A percentile compares a stretch with the other conserved stretches of the same genome.
Conservation (phyloP, 2,797 vertebrate genomes). For the Falco berigora region DNA sequence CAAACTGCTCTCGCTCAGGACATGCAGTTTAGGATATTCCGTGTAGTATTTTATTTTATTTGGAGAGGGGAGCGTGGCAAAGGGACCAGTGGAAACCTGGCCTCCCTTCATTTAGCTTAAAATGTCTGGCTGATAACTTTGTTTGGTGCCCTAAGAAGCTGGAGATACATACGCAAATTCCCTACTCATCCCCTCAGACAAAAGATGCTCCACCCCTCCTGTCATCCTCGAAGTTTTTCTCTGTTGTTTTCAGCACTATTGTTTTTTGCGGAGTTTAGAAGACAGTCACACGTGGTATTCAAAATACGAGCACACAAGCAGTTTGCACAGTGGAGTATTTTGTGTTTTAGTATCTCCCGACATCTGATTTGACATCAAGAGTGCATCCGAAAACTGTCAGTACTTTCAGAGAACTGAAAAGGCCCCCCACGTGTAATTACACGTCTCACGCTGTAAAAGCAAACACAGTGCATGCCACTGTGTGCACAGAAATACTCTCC, state of each 20-base stretch:
- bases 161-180: not conserved
- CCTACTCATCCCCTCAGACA: not conserved
- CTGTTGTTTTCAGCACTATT: not conserved
- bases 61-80: not conserved
- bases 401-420: not conserved
- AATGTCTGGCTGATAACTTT: not conserved
- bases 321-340: not conserved
- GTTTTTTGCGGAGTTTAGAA: not conserved
- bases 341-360: not conserved
- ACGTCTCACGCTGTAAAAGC: fast-evolving
- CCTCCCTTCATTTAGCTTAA: not conserved
- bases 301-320: fast-evolving
- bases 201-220: not conserved
- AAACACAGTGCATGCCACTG: fast-evolving
- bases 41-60: fast-evolving
- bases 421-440: too few relatives aligned
- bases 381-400: fast-evolving
- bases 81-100: not conserved
- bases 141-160: not conserved
- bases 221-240: fast-evolving
- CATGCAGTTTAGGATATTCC: not conserved
- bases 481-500: not conserved
- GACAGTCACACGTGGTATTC: fast-evolving
- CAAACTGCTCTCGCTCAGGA: fast-evolving
- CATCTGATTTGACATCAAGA: not conserved